Percentiles rank a stretch among this genome's conserved stretches.
phyloP scores from a whole-genome alignment of 2,888 invertebrate species.

The Philereme transversata region DNA sequence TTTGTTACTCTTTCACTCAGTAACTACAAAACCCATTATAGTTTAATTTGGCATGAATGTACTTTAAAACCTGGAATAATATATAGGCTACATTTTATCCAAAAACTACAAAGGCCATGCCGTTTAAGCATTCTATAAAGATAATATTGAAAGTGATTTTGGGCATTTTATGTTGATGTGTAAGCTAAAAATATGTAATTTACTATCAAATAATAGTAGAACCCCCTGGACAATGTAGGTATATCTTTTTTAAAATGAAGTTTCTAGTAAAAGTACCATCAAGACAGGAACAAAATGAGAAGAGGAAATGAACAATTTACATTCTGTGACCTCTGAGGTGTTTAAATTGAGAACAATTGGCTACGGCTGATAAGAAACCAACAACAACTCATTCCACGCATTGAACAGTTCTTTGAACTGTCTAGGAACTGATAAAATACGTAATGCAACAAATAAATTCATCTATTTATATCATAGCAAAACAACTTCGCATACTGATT shows the following conservation, averaged over 20 bases:
- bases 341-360: constrained; percentile 16
- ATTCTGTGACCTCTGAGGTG: constrained; percentile 1
- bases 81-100: too few species aligned
- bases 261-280: not conserved
- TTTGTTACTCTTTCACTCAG: too few species aligned
- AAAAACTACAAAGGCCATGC: too few species aligned
- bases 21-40: too few species aligned
- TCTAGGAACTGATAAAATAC: constrained; percentile 5
- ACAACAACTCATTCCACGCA: constrained; percentile 2
- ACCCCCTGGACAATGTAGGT: not conserved
- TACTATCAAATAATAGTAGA: not conserved
- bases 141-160: too few species aligned
- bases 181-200: too few species aligned
- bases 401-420: constrained; percentile 9
- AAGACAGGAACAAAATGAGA: constrained; percentile 19
- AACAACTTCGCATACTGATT: not conserved
- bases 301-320: constrained; percentile 15
- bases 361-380: constrained; percentile 7
- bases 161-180: too few species aligned
- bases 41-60: too few species aligned
- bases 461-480: not conserved
- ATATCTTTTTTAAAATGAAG: not conserved
- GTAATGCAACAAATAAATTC: not conserved
- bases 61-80: too few species aligned
- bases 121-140: too few species aligned